phyloP scores from a whole-genome alignment of 2,113 vertebrate genomes.

The Laticauda colubrina region DNA sequence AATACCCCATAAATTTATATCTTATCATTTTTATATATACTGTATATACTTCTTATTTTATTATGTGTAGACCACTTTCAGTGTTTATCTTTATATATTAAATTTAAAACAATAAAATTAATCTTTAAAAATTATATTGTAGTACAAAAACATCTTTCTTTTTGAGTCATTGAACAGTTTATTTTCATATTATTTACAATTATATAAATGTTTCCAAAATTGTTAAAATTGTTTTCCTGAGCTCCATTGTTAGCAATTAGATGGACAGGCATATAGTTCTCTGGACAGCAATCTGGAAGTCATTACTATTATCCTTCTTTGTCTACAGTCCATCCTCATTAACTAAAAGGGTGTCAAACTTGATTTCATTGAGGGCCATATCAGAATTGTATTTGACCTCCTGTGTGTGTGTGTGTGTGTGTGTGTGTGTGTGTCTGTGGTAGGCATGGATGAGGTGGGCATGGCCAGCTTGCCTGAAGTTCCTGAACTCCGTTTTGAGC shows the following conservation, averaged over 20 bases:
- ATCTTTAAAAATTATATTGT: too few species aligned
- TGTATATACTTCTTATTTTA: neutral
- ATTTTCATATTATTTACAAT: neutral
- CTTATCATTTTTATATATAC: neutral
- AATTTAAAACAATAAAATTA: neutral
- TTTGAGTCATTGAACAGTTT: neutral
- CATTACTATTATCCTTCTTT: neutral
- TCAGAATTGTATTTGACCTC: too few species aligned
- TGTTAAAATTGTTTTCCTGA: neutral
- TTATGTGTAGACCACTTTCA: neutral
- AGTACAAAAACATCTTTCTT: neutral
- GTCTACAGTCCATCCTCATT: neutral
- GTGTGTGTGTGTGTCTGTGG: too few species aligned
- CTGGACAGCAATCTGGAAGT: neutral
- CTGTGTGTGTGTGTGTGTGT: too few species aligned
- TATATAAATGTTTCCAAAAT: neutral
- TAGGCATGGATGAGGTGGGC: too few species aligned
- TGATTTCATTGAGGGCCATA: too few species aligned
- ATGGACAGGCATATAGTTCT: neutral
- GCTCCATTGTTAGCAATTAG: neutral
- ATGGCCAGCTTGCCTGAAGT: too few species aligned
- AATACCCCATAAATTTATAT: neutral
- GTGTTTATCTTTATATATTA: neutral
- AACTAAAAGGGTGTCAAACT: neutral
- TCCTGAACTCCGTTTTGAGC: too few species aligned